Conservation (phyloP, 2,888 invertebrate genomes). For the Cataglyphis cursor region DNA sequence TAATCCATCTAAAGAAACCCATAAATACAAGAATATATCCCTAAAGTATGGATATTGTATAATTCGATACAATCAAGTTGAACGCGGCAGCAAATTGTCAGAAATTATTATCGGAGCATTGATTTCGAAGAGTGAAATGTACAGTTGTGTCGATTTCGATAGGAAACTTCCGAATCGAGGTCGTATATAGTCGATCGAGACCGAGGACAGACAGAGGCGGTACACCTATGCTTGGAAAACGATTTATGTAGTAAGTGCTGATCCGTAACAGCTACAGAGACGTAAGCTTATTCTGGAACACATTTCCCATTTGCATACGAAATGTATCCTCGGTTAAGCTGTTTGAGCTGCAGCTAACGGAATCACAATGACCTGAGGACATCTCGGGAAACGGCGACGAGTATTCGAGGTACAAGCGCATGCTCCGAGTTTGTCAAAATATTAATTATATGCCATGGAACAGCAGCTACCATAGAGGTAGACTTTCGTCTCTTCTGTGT, state of each 20-base stretch:
- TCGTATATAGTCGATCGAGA: conserved; percentile 68
- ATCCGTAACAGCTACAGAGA: conserved; percentile 77
- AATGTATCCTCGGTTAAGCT: conserved; percentile 76
- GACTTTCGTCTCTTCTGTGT: conserved; percentile 29
- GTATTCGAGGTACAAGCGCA: conserved; percentile 30
- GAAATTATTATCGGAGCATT: neutral
- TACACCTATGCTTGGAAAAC: conserved; percentile 62
- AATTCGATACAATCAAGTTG: conserved; percentile 1
- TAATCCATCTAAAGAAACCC: neutral
- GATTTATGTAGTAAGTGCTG: conserved; percentile 74
- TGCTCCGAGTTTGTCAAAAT: conserved; percentile 45
- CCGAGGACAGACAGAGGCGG: conserved; percentile 36
- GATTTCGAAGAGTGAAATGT: conserved; percentile 12
- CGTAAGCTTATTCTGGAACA: conserved; percentile 77
- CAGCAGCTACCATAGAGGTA: conserved; percentile 14
- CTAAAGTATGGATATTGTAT: neutral
- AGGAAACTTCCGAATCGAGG: conserved; percentile 49
- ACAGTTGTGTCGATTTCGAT: conserved; percentile 24
- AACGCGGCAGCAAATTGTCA: conserved; percentile 6
- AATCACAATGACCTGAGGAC: conserved; percentile 76
- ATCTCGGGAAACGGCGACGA: conserved; percentile 71
- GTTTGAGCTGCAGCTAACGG: conserved; percentile 76
- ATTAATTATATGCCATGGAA: conserved; percentile 46
- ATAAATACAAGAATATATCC: neutral
- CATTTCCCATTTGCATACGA: conserved; percentile 79